Evolutionary conservation across 2,888 invertebrate genomes (phyloP).

Genomic region (Geotrupes spiniger): DNA sequence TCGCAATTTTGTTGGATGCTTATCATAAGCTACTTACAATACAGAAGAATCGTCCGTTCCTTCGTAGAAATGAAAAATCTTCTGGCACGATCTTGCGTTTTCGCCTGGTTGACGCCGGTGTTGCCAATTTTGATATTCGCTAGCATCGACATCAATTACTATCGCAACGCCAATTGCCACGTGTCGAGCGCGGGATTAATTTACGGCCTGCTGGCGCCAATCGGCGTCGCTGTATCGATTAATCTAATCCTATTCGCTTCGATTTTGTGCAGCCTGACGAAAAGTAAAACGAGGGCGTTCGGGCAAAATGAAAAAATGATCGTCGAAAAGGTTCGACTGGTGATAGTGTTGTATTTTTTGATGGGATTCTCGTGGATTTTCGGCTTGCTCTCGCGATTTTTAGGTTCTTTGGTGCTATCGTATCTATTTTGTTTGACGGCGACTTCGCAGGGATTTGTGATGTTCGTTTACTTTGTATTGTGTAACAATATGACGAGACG

Average conservation of each 20-base stretch:
- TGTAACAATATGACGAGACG: no score
- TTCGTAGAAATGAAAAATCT: constrained; percentile 63
- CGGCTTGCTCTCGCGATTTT: constrained; percentile 50
- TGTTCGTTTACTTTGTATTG: constrained; percentile 59
- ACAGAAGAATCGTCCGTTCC: no score
- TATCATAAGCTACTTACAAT: no score
- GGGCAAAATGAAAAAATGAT: constrained; percentile 51
- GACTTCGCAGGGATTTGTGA: constrained; percentile 56
- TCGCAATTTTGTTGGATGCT: constrained; percentile 65
- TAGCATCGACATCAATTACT: constrained; percentile 51
- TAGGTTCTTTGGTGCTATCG: constrained; percentile 28
- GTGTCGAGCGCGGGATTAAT: constrained; percentile 50
- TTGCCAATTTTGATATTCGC: constrained; percentile 52
- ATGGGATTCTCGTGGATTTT: constrained; percentile 60
- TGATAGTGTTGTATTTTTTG: constrained; percentile 56
- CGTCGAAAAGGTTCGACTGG: constrained; percentile 55
- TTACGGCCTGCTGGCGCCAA: constrained; percentile 55
- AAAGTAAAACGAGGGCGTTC: constrained; percentile 53
- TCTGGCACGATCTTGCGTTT: constrained; percentile 56
- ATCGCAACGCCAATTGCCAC: constrained; percentile 52
- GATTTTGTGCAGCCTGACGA: constrained; percentile 53
- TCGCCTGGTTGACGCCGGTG: constrained; percentile 59
- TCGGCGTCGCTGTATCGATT: constrained; percentile 51
- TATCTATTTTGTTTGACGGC: constrained; percentile 55
- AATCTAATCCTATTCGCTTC: constrained; percentile 57